Base-by-base conservation (phyloP, 2,888 invertebrate genomes). In the Alloplasta piceator region DNA sequence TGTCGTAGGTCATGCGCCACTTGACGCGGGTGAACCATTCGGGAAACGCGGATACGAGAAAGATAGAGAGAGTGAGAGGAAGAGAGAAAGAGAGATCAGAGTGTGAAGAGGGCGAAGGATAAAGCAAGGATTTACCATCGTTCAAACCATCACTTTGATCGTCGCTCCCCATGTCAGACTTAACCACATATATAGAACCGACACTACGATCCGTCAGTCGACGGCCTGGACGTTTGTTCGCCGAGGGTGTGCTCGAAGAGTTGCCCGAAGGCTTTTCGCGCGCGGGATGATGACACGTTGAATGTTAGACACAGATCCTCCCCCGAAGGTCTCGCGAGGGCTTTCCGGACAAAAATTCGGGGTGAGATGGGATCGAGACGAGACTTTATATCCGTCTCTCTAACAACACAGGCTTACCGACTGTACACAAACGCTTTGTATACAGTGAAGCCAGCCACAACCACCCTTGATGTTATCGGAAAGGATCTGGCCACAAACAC, bases 401-500 rank as follows among this genome's bases (percentile, higher is more conserved):
- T 63, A 6, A 26, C 39, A 26, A 26, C 78, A 56, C 76, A 76
- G 71, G 82, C 78, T 82, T 36, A 73, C 55, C 46, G 63, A 16
- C 72, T 36, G 6, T 72, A 41, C 39, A 74, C 70, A 14, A 72
- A 80, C 76, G 64, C 76, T 36, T 50, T 41, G 36, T 36, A 39
- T 7, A 60, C 43, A 26, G 26, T 26, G 26, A 3, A 26, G 26
- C 14, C 56, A 9, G n/a, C 43, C 46, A 39, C 68, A 4, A 60
- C 46, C 36, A 74, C 78, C 82, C 52, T 80, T 60, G 89, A 90
- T 89, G 87, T 89, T 90, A 90, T 90, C 90, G 87, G 48, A 56
- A 41, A 56, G 72, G 86, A 87, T 88, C 88, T 26, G 87, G 87
- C 89, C 90, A 86, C 91, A 90, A 90, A 89, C 89, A 88, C 88